Conservation (phyloP, 2,888 invertebrate species). For the Pinctada fucata region DNA sequence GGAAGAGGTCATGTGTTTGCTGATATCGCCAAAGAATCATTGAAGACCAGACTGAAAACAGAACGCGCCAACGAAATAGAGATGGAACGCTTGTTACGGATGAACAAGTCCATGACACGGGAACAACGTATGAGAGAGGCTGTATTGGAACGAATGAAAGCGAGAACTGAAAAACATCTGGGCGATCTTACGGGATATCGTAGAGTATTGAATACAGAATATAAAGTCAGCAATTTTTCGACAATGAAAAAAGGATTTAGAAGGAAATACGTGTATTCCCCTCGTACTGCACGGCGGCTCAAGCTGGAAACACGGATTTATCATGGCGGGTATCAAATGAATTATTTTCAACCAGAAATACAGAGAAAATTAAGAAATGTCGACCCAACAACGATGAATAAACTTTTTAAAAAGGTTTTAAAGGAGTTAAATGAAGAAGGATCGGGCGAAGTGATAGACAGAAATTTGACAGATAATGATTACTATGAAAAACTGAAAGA, state of each 20-base stretch:
- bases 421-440: conserved; percentile 25
- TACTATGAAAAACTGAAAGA: conserved; percentile 26
- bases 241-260: conserved; percentile 31
- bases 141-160: conserved; percentile 16
- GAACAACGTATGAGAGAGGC: conserved; percentile 22
- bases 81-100: conserved; percentile 21
- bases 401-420: conserved; percentile 25
- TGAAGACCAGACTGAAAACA: conserved; percentile 14
- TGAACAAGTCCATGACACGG: conserved; percentile 30
- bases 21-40: conserved; percentile 22
- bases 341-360: conserved; percentile 32
- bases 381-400: conserved; percentile 24
- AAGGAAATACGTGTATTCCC: conserved; percentile 21
- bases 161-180: conserved; percentile 15
- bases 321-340: conserved; percentile 25
- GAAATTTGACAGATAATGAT: conserved; percentile 17
- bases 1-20: conserved; percentile 26
- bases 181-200: conserved; percentile 23
- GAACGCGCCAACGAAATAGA: conserved; percentile 28
- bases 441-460: conserved; percentile 20
- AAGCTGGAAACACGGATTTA: conserved; percentile 32
- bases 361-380: conserved; percentile 30
- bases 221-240: conserved; percentile 17
- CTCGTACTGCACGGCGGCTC: conserved; percentile 25
- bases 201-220: conserved; percentile 22